phyloP scores from a whole-genome alignment of 1,140 invertebrate genomes.

The Nomia melanderi region DNA sequence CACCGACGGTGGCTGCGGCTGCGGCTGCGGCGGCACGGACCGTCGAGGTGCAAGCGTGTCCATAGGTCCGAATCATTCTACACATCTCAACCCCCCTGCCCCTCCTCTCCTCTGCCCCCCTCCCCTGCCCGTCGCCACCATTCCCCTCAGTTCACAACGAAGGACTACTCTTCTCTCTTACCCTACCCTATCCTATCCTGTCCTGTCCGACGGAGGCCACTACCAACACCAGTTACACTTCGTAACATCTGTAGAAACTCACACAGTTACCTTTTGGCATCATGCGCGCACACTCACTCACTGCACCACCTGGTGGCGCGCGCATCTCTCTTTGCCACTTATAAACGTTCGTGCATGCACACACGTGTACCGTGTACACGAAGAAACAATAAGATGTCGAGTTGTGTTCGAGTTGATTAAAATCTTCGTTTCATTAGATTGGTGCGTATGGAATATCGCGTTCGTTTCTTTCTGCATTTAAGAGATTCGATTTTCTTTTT shows the following conservation, averaged over 20 bases:
- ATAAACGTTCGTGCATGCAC: constrained; percentile 32
- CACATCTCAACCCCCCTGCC: constrained; percentile 59
- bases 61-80: constrained; percentile 72
- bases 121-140: not conserved
- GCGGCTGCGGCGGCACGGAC: constrained; percentile 59
- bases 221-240: constrained; percentile 39
- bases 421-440: constrained; percentile 24
- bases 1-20: constrained; percentile 64
- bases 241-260: constrained; percentile 55
- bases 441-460: not conserved
- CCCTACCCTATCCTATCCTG: constrained; percentile 53
- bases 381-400: constrained; percentile 20
- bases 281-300: constrained; percentile 58
- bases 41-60: constrained; percentile 72
- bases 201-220: constrained; percentile 43
- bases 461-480: not conserved
- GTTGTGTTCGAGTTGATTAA: constrained; percentile 12
- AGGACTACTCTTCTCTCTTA: constrained; percentile 55
- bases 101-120: constrained; percentile 26
- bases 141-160: constrained; percentile 34
- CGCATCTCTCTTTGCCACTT: constrained; percentile 56
- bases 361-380: constrained; percentile 10
- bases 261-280: constrained; percentile 48
- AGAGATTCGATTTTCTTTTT: not conserved
- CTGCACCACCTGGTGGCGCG: constrained; percentile 63